phyloP scores from a whole-genome alignment of 2,113 vertebrate species.

The Xiphophorus couchianus region DNA sequence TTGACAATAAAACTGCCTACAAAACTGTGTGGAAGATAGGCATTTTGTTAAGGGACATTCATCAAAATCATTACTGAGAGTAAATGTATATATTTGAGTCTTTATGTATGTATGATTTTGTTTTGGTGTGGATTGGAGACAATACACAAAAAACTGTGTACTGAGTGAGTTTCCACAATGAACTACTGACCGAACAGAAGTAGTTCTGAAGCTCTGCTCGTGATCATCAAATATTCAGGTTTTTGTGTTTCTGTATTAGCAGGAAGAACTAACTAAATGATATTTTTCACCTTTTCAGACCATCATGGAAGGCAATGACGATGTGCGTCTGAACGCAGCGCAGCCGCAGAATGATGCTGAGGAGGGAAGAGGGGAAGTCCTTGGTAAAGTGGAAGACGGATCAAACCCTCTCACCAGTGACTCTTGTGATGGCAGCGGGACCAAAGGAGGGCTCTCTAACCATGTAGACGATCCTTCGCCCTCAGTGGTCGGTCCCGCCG shows the following conservation, averaged over 20 bases:
- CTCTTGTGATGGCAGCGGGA: constrained; percentile 85
- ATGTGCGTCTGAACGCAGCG: constrained; percentile 81
- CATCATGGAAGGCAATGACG: constrained; percentile 86
- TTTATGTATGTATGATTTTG: too few species aligned
- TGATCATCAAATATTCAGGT: constrained; percentile 74
- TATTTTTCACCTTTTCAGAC: constrained; percentile 23
- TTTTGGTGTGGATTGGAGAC: not conserved
- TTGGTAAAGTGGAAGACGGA: constrained; percentile 87
- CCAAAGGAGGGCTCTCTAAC: constrained; percentile 85
- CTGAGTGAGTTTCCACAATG: too few species aligned
- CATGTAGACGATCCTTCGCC: constrained; percentile 82
- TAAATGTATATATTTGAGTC: not conserved
- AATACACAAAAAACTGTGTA: not conserved
- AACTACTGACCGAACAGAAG: not conserved
- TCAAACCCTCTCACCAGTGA: constrained; percentile 82
- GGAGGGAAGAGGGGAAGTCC: constrained; percentile 49
- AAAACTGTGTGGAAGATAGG: too few species aligned
- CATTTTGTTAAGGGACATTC: not conserved
- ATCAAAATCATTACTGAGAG: not conserved
- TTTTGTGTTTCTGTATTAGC: constrained; percentile 57
- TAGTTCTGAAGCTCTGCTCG: not conserved
- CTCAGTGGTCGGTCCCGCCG: constrained; percentile 80
- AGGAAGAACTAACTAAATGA: constrained; percentile 56
- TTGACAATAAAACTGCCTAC: too few species aligned
- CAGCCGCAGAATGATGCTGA: constrained; percentile 78